Evolutionary conservation across 1,140 invertebrate species (phyloP), one percentile per base, ranked within the genome.

Genomic region (Trichonephila clavipes): DNA sequence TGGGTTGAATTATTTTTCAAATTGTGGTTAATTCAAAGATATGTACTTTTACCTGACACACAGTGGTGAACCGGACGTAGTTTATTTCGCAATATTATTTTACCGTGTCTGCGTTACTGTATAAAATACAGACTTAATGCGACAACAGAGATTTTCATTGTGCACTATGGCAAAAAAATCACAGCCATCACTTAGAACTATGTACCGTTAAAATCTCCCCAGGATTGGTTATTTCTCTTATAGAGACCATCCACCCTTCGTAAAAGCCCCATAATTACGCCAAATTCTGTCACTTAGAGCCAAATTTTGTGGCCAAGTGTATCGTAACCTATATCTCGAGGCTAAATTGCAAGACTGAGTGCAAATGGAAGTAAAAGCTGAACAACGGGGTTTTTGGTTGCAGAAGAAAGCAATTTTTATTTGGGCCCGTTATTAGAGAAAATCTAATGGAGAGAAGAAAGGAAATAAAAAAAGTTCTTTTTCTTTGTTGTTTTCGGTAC

Each of bases 231-330:
- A 77, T 18, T 18, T 58, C n/a, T 85, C 44, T 18, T 28, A 5
- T n/a, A 58, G 44, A 59, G 34, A 40, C 58, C 24, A 77, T 72
- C 40, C 64, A 69, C 88, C 86, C 59, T 58, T 51, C 88, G 66
- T 77, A 89, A 89, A 89, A 89, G 88, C n/a, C 44, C 28, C 66
- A 51, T 69, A 89, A 89, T 89, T 72, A 28, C 88, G 72, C 72
- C 66, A 77, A 89, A 89, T 89, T 72, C 88, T 59, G 66, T 89
- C 88, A 89, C 88, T 89, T 77, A 59, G 62, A 44, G 88, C 21
- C 62, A 59, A 77, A 72, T 72, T 89, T 72, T 69, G 64, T 59
- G 88, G 66, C 21, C 88, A 89, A 89, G 7, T 89, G 88, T 34
- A 72, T 34, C 28, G 44, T 58, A 77, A 89, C 88, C 88, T 77